Evolutionary conservation across 1,140 invertebrate genomes (phyloP).

Genomic region (Neodiprion lecontei): DNA sequence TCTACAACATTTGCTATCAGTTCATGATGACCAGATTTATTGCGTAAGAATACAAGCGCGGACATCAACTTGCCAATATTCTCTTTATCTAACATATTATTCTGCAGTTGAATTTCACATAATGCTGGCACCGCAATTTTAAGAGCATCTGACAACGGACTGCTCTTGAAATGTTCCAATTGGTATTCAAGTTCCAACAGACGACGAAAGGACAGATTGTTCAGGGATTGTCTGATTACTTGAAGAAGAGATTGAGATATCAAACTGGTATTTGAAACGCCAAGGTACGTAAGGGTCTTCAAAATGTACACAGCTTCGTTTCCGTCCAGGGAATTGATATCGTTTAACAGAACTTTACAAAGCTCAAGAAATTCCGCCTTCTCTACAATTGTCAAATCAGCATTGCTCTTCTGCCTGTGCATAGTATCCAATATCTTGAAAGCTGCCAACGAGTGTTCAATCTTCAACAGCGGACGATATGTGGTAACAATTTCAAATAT

Average conservation of each 20-base stretch:
- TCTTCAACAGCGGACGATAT: too few species aligned
- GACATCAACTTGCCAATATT: slow-evolving; percentile 12
- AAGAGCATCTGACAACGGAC: slow-evolving; percentile 67
- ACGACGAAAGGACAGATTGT: slow-evolving; percentile 65
- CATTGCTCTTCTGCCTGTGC: background rate
- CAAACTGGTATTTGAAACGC: slow-evolving; percentile 62
- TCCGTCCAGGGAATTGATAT: slow-evolving; percentile 60
- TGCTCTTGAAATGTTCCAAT: slow-evolving; percentile 53
- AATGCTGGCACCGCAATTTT: slow-evolving; percentile 67
- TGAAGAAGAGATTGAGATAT: slow-evolving; percentile 69
- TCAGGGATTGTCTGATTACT: slow-evolving; percentile 66
- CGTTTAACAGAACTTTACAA: slow-evolving; percentile 60
- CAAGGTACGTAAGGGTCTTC: slow-evolving; percentile 65
- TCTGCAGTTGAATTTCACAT: slow-evolving; percentile 66
- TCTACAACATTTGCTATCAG: slow-evolving; percentile 10
- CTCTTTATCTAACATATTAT: slow-evolving; percentile 51
- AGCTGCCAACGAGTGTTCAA: too few species aligned
- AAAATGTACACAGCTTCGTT: slow-evolving; percentile 64
- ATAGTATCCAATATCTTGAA: background rate
- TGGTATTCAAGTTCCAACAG: slow-evolving; percentile 69
- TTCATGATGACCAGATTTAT: slow-evolving; percentile 13
- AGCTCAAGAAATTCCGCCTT: slow-evolving; percentile 55
- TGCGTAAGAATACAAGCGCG: slow-evolving; percentile 1
- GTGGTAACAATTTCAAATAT: too few species aligned
- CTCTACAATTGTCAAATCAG: background rate